Base-by-base conservation (phyloP, 2,888 invertebrate genomes). In the Clepsis dumicolana region DNA sequence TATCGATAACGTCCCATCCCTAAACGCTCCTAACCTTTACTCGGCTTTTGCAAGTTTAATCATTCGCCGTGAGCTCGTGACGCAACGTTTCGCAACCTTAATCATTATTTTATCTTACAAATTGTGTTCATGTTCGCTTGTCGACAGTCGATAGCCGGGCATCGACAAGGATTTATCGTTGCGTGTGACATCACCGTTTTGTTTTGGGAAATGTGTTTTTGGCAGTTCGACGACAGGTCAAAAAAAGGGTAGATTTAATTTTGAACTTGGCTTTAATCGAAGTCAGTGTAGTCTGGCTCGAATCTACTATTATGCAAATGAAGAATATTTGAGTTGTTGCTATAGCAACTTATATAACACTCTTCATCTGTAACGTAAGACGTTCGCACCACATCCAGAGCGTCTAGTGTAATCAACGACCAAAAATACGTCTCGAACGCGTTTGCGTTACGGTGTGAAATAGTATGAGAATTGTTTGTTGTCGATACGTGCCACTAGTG, bases 91-190 rank as follows among this genome's bases (percentile, higher is more conserved):
- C 89, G 90, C 90, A 93, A 93, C 81, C 86, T 83, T 87, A 88
- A 90, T 90, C 90, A 91, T 91, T 92, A 92, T 91, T 91, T 92
- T 92, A 91, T 92, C 92, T 89, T 87, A 91, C 92, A 92, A 93
- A 92, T 92, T 91, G 92, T 92, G 87, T 90, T 89, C 89, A 87
- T 84, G 88, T 84, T 81, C 82, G 77, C 79, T 80, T 73, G 77
- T 75, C 77, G 81, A 80, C 82, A 81, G 84, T 86, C 85, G 84
- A 84, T 85, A 80, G 74, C 64, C 67, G 56, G 65, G 61, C 74
- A 75, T 79, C 75, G 78, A 77, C 75, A 79, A 75, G 59, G 71
- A 71, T 72, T 74, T 71, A 74, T 70, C 77, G 72, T 72, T 68
- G 72, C 67, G 70, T 76, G 77, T 78, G 76, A 75, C 85, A 80